Evolutionary conservation across 1,140 invertebrate species (phyloP).

Genomic region (Camponotus pennsylvanicus): DNA sequence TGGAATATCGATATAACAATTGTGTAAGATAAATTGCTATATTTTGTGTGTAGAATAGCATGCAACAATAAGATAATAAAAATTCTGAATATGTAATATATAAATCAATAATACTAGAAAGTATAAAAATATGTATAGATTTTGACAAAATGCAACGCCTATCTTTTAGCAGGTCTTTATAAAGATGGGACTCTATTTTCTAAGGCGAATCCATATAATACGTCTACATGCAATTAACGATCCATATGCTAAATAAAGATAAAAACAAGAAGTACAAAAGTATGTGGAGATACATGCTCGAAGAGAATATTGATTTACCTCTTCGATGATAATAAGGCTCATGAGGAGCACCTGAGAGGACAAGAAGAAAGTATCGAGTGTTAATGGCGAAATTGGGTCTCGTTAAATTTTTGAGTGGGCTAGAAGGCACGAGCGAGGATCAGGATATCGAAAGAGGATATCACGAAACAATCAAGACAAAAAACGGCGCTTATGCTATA

Average conservation of each 20-base stretch:
- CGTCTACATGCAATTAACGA: slow-evolving; percentile 70
- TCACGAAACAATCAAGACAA: background rate
- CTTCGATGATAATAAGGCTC: slow-evolving; percentile 81
- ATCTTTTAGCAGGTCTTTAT: slow-evolving; percentile 27
- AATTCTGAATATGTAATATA: background rate
- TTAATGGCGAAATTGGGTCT: slow-evolving; percentile 69
- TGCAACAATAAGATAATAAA: slow-evolving; percentile 8
- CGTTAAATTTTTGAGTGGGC: slow-evolving; percentile 66
- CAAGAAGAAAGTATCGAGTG: slow-evolving; percentile 70
- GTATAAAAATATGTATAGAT: background rate
- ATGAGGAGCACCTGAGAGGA: slow-evolving; percentile 76
- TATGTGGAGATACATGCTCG: slow-evolving; percentile 54
- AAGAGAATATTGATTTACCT: slow-evolving; percentile 78
- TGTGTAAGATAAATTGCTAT: background rate
- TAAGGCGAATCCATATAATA: slow-evolving; percentile 69
- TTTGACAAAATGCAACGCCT: background rate
- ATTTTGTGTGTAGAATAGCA: background rate
- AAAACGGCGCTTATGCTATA: background rate
- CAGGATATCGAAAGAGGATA: background rate
- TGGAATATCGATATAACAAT: background rate
- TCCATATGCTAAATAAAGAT: slow-evolving; percentile 24
- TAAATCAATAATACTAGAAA: background rate
- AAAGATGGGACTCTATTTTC: slow-evolving; percentile 25
- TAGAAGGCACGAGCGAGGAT: slow-evolving; percentile 47
- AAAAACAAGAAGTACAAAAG: slow-evolving; percentile 38